These are phyloP conservation scores for Ornithorhynchus anatinus DNA, from an alignment of 2,113 vertebrate species.

Conservation along the genomic window DNA sequence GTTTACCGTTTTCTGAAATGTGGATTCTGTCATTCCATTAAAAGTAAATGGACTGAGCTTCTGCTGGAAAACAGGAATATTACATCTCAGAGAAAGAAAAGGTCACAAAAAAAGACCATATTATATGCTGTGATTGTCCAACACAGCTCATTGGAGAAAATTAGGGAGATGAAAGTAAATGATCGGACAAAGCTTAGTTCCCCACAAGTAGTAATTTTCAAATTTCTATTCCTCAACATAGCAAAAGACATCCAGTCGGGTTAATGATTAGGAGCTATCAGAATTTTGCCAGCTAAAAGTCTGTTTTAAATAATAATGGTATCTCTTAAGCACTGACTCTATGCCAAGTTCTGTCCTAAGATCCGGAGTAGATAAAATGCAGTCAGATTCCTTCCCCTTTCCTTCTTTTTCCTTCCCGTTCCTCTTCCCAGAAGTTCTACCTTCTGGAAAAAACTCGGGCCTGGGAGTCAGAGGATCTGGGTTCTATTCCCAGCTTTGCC, in stretches of 20 bases:
- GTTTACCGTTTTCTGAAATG: accelerated
- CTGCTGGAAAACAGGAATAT: accelerated
- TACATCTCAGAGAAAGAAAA: background rate
- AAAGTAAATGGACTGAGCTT: accelerated
- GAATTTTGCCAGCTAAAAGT: background rate
- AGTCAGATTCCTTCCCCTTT: too few species aligned
- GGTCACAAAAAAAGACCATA: background rate
- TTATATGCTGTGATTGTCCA: background rate
- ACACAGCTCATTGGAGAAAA: accelerated
- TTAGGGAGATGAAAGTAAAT: too few species aligned
- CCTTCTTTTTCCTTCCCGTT: too few species aligned
- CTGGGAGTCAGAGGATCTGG: too few species aligned
- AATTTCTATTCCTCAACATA: background rate
- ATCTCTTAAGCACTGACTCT: too few species aligned
- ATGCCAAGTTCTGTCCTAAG: too few species aligned
- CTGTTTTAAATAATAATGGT: too few species aligned
- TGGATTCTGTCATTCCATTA: accelerated
- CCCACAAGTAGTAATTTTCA: background rate
- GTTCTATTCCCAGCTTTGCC: too few species aligned
- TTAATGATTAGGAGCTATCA: background rate
- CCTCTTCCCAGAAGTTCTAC: too few species aligned
- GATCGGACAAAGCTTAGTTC: too few species aligned
- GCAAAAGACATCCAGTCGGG: background rate
- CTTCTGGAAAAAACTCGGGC: too few species aligned
- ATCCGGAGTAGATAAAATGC: too few species aligned